Evolutionary conservation across 2,113 vertebrate genomes (phyloP).

Genomic region (Parotia lawesii): DNA sequence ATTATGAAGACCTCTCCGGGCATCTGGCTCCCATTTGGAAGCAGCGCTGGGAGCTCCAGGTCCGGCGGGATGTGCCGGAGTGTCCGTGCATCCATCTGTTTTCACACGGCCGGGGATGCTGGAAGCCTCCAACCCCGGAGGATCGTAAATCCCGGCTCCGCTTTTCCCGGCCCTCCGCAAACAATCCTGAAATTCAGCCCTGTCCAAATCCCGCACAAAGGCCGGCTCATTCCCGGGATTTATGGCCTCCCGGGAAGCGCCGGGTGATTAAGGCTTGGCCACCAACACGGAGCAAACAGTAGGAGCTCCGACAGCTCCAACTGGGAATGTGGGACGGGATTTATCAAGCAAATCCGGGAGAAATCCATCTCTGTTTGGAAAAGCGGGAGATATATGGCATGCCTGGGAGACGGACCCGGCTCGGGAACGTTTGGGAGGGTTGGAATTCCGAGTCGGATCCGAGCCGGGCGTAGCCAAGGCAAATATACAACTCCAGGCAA

Average conservation of each 20-base stretch:
- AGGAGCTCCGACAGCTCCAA: constrained; percentile 93
- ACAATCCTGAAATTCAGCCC: constrained; percentile 95
- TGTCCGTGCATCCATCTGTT: constrained; percentile 98
- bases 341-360: constrained; percentile 94
- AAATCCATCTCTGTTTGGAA: constrained; percentile 98
- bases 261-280: constrained; percentile 95
- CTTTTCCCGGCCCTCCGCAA: constrained; percentile 98
- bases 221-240: constrained; percentile 94
- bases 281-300: constrained; percentile 99
- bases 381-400: constrained; percentile 90
- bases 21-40: constrained; percentile 98
- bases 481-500: constrained; percentile 87
- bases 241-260: constrained; percentile 93
- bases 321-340: constrained; percentile 96
- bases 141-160: constrained; percentile 91
- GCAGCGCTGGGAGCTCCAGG: constrained; percentile 81
- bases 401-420: constrained; percentile 87
- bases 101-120: constrained; percentile 95
- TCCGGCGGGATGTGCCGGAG: constrained; percentile 79
- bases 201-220: constrained; percentile 96
- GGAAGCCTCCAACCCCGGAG: constrained; percentile 95
- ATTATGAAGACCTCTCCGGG: constrained; percentile 78
- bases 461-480: background rate
- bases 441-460: background rate
- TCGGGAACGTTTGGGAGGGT: constrained; percentile 83